A percentile compares a stretch with the other conserved stretches of the same genome.
Evolutionary conservation across 2,888 invertebrate species (phyloP).

Genomic region (Pardosa pseudoannulata): DNA sequence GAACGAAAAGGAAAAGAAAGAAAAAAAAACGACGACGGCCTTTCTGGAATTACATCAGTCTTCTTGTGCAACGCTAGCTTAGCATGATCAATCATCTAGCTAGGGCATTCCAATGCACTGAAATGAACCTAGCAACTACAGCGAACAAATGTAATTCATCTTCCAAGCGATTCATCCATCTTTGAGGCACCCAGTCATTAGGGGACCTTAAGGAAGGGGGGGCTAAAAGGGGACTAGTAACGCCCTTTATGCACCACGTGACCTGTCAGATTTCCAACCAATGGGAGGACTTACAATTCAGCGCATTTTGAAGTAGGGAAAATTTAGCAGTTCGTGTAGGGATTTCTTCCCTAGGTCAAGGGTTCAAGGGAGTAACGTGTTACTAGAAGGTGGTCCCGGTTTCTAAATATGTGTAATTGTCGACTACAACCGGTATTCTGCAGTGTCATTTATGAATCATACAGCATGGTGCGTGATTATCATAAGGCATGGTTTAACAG

Average conservation of each 20-base stretch:
- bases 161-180: constrained; percentile 66
- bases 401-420: constrained; percentile 60
- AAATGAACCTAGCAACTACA: constrained; percentile 69
- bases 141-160: constrained; percentile 70
- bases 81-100: constrained; percentile 59
- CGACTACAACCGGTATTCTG: constrained; percentile 24
- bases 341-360: constrained; percentile 51
- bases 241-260: constrained; percentile 66
- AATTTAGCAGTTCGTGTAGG: constrained; percentile 40
- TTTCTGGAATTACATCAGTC: constrained; percentile 67
- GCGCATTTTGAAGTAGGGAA: constrained; percentile 59
- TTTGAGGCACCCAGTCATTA: constrained; percentile 69
- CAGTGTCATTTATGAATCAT: constrained; percentile 50
- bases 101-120: constrained; percentile 54
- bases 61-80: constrained; percentile 36
- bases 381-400: constrained; percentile 58
- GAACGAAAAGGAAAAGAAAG: constrained; percentile 16
- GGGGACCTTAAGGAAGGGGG: constrained; percentile 24
- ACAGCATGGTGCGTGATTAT: constrained; percentile 31
- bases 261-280: constrained; percentile 46
- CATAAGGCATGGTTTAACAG: constrained; percentile 29
- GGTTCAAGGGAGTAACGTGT: constrained; percentile 69
- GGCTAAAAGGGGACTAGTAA: constrained; percentile 40
- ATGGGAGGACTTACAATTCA: constrained; percentile 45
- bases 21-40: constrained; percentile 50